These are phyloP conservation scores for Sitta carolinensis DNA, from an alignment of 2,797 vertebrate genomes.

Conservation along the genomic window DNA sequence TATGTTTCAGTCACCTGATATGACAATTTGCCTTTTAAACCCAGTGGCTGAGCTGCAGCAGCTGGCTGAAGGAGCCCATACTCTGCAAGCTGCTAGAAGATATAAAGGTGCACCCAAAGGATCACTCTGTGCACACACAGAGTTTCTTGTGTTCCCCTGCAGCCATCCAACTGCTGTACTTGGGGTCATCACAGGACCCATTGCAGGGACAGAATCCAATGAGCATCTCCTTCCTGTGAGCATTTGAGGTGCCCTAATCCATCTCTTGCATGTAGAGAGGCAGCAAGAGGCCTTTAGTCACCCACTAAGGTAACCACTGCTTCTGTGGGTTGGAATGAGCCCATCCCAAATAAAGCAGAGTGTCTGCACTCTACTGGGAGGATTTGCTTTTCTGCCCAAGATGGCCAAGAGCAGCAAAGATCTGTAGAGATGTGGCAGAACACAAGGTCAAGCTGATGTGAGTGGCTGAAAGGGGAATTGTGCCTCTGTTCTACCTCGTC, in stretches of 20 bases:
- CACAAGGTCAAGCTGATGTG: not conserved
- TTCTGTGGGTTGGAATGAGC: not conserved
- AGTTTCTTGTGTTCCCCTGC: not conserved
- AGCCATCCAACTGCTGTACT: not conserved
- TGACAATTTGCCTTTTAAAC: not conserved
- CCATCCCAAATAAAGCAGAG: not conserved
- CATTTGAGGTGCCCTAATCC: not conserved
- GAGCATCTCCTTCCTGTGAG: not conserved
- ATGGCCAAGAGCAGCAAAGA: not conserved
- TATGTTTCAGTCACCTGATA: not conserved
- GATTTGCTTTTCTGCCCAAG: not conserved
- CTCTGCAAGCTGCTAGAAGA: not conserved
- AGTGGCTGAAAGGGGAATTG: not conserved
- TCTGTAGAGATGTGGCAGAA: not conserved
- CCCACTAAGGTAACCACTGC: not conserved
- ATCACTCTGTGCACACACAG: fast-evolving
- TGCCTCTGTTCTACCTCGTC: not conserved
- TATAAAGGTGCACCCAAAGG: not conserved
- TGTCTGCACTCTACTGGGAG: not conserved
- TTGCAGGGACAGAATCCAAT: fast-evolving
- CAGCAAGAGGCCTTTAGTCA: not conserved
- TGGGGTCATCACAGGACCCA: not conserved
- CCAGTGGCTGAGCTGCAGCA: not conserved
- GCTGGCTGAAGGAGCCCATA: not conserved
- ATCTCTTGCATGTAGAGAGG: not conserved